These are phyloP conservation scores for Acronicta psi DNA, from an alignment of 2,888 invertebrate genomes.

Conservation along the genomic window DNA sequence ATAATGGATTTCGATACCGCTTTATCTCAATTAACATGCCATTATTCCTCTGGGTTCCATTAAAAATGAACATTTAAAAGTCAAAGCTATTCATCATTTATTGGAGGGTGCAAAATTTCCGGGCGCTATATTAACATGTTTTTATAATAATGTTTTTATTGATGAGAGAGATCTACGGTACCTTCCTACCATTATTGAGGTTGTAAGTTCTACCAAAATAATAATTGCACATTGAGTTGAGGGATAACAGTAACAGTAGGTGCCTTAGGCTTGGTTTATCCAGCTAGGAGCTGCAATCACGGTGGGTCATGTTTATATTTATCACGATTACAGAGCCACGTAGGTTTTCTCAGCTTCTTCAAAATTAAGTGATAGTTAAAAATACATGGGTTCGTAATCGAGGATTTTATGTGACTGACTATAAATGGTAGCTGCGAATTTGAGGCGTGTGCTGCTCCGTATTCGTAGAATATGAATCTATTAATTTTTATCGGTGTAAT, in stretches of 20 bases:
- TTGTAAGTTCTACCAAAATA: too few relatives aligned
- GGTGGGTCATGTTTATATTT: too few relatives aligned
- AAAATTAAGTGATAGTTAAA: slow-evolving; percentile 33
- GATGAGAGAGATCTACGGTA: too few relatives aligned
- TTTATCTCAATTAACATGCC: slow-evolving; percentile 16
- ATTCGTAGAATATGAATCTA: slow-evolving; percentile 15
- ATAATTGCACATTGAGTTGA: too few relatives aligned
- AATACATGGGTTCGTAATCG: slow-evolving; percentile 37
- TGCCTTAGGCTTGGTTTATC: too few relatives aligned
- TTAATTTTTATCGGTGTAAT: slow-evolving; percentile 20
- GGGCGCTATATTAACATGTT: slow-evolving; percentile 27
- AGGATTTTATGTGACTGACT: slow-evolving; percentile 51
- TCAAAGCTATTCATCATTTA: slow-evolving; percentile 12
- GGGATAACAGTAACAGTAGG: too few relatives aligned
- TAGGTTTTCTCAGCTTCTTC: slow-evolving; percentile 29
- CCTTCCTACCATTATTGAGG: too few relatives aligned
- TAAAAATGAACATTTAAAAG: slow-evolving; percentile 2
- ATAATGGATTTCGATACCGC: slow-evolving; percentile 19
- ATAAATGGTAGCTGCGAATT: slow-evolving; percentile 53
- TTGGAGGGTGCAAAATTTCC: slow-evolving; percentile 20
- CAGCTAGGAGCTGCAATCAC: too few relatives aligned
- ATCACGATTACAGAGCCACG: slow-evolving; percentile 13
- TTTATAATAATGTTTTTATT: slow-evolving; percentile 26
- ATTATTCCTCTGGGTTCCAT: slow-evolving; percentile 3
- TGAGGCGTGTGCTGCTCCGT: slow-evolving; percentile 24